These are phyloP conservation scores for Glaucidium brasilianum DNA, from an alignment of 2,113 vertebrate genomes.

Conservation along the genomic window DNA sequence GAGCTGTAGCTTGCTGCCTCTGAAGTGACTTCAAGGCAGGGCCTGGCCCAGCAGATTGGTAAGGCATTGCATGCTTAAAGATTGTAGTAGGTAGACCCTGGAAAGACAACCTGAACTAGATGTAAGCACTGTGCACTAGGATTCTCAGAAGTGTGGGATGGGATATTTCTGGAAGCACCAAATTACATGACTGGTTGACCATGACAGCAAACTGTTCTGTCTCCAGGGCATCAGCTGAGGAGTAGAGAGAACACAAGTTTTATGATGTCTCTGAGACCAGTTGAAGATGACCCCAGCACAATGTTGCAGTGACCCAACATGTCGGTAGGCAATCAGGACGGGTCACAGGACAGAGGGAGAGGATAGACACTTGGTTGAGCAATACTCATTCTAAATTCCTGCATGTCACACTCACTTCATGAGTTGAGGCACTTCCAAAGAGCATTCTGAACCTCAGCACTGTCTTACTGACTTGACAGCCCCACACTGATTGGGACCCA, in stretches of 20 bases:
- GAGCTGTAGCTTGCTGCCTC: not conserved
- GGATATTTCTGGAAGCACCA: not conserved
- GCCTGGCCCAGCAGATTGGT: not conserved
- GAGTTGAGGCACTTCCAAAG: not conserved
- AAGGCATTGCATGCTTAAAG: not conserved
- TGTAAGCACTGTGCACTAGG: not conserved
- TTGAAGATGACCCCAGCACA: not conserved
- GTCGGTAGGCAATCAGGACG: not conserved
- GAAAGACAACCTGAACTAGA: not conserved
- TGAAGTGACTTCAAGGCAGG: not conserved
- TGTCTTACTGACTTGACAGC: not conserved
- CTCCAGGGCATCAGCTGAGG: not conserved
- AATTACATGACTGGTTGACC: not conserved
- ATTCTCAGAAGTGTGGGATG: not conserved
- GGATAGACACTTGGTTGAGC: not conserved
- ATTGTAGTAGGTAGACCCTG: not conserved
- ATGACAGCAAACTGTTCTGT: not conserved
- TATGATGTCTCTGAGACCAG: not conserved
- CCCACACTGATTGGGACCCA: not conserved
- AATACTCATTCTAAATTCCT: not conserved
- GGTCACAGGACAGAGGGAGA: not conserved
- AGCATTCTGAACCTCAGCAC: not conserved
- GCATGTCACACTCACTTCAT: not conserved
- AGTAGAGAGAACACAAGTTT: not conserved
- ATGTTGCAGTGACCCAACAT: not conserved